phyloP scores from a whole-genome alignment of 92 coral and sea anemone species.

The Parazoanthus swiftii region DNA sequence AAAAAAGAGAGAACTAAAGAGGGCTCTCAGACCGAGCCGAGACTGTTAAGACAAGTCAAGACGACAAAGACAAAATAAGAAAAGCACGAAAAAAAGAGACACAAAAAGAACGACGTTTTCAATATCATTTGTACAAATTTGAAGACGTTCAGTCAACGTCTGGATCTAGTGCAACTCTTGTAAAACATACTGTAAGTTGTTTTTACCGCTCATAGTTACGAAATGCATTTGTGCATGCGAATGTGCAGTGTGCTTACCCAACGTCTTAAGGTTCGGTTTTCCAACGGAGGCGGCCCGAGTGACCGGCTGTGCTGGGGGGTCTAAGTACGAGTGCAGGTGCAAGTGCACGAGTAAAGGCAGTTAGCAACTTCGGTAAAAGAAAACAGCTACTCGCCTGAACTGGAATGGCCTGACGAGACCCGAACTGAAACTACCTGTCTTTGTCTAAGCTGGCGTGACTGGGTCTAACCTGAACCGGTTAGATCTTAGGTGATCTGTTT shows the following conservation, averaged over 20 bases:
- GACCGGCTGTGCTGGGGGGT: constrained; percentile 7
- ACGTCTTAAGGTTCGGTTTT: constrained; percentile 21
- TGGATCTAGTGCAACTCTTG: too few relatives aligned
- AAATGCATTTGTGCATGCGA: constrained; percentile 1
- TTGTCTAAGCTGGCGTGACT: background rate
- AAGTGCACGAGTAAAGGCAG: constrained; percentile 20
- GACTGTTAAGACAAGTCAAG: too few relatives aligned
- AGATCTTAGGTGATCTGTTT: background rate
- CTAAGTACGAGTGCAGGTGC: constrained; percentile 60
- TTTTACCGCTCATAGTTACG: too few relatives aligned
- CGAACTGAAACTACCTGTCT: background rate
- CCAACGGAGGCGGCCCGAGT: constrained; percentile 3
- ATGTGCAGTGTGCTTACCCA: constrained; percentile 37
- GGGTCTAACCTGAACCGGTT: background rate
- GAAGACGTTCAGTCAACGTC: too few relatives aligned
- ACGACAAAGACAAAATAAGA: too few relatives aligned
- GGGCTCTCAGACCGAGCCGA: too few relatives aligned
- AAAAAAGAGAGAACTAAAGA: too few relatives aligned
- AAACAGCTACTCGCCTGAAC: background rate
- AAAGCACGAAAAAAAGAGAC: too few relatives aligned
- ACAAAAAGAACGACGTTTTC: too few relatives aligned
- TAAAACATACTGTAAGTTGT: too few relatives aligned
- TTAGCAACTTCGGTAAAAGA: constrained; percentile 33
- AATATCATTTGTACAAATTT: too few relatives aligned
- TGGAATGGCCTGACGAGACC: background rate